Conservation (phyloP, 2,113 vertebrate genomes). For the Podarcis raffonei region DNA sequence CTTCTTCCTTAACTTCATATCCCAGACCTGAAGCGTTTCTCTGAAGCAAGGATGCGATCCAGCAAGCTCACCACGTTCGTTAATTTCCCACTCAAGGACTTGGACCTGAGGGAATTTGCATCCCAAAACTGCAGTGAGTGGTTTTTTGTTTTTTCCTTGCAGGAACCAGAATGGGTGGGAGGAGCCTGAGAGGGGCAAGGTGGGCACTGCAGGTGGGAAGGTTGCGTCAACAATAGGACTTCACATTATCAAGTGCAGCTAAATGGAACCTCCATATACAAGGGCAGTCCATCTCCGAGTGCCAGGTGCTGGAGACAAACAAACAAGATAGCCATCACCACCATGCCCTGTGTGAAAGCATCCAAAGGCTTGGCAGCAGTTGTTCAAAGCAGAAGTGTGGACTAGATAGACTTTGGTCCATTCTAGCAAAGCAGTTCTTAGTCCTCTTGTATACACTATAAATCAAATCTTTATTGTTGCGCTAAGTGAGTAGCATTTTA, state of each 20-base stretch:
- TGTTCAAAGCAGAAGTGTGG: neutral
- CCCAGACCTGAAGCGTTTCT: slow-evolving; percentile 95
- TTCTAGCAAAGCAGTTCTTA: neutral
- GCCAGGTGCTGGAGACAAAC: neutral
- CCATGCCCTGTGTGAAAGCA: neutral
- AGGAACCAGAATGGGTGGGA: too few species aligned
- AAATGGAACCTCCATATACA: neutral
- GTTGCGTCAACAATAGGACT: neutral
- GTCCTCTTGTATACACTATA: neutral
- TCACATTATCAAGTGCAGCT: neutral
- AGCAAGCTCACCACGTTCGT: slow-evolving; percentile 94
- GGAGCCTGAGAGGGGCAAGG: neutral
- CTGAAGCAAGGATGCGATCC: slow-evolving; percentile 86
- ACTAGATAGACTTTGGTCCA: neutral
- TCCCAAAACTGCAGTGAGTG: slow-evolving; percentile 88
- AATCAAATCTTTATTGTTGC: neutral
- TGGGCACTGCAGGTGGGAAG: neutral
- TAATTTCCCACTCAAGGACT: slow-evolving; percentile 92
- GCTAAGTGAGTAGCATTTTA: too few species aligned
- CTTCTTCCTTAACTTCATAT: slow-evolving; percentile 75
- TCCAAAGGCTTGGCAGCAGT: too few species aligned
- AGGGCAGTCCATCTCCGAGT: neutral
- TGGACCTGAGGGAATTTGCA: slow-evolving; percentile 92
- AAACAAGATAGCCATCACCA: neutral
- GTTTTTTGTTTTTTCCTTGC: too few species aligned